phyloP scores from a whole-genome alignment of 1,140 invertebrate genomes.

The Oppia nitens region DNA sequence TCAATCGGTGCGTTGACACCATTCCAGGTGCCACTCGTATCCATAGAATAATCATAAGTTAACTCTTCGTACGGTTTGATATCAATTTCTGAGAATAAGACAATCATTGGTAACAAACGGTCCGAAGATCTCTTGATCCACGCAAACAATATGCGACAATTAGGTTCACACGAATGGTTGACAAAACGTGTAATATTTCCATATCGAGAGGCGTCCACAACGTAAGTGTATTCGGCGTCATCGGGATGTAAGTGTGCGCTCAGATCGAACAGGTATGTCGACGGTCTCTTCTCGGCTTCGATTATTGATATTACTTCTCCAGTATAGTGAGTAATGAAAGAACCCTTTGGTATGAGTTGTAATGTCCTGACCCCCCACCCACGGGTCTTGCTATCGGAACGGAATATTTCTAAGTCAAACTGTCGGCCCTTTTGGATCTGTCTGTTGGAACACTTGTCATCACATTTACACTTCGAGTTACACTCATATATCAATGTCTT shows the following conservation, averaged over 20 bases:
- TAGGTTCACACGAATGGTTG: slow-evolving; percentile 95
- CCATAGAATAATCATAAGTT: not conserved
- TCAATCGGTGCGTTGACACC: not conserved
- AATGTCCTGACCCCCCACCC: not conserved
- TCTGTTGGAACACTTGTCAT: not conserved
- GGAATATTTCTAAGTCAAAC: not conserved
- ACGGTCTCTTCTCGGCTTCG: not conserved
- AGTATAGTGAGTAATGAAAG: not conserved
- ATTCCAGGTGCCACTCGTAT: not conserved
- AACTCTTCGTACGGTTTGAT: not conserved
- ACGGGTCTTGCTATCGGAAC: not conserved
- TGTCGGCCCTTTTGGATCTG: not conserved
- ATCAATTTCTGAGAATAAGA: not conserved
- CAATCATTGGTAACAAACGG: not conserved
- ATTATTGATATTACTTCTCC: not conserved
- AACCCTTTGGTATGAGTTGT: not conserved
- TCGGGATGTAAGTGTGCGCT: not conserved
- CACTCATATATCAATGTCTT: not conserved
- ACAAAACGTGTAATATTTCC: slow-evolving; percentile 87
- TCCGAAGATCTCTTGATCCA: not conserved
- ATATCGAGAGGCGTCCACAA: slow-evolving; percentile 73
- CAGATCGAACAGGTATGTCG: not conserved
- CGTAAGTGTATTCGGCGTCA: not conserved
- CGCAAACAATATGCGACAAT: slow-evolving; percentile 27
- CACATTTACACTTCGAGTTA: not conserved